Conservation (phyloP, 2,888 invertebrate genomes). For the Nomada fucata region DNA sequence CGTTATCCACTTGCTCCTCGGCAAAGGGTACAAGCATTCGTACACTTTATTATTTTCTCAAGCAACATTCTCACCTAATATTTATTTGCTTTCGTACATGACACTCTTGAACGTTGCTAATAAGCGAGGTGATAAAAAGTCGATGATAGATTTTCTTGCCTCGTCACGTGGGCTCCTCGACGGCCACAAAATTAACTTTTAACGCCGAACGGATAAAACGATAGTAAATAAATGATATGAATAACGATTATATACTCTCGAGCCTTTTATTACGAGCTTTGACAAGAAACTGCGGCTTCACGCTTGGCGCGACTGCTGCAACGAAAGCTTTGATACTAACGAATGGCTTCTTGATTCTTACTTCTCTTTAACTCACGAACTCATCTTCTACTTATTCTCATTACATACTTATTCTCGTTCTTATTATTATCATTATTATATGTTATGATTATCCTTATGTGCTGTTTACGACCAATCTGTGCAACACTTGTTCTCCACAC, state of each 20-base stretch:
- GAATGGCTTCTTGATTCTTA: slow-evolving; percentile 78
- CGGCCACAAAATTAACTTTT: neutral
- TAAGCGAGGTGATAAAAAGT: slow-evolving; percentile 1
- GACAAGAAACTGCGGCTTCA: slow-evolving; percentile 75
- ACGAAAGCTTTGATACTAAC: slow-evolving; percentile 77
- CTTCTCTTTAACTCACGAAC: slow-evolving; percentile 62
- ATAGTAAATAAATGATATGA: neutral
- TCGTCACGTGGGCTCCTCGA: slow-evolving; percentile 2
- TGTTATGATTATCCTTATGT: slow-evolving; percentile 31
- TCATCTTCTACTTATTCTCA: slow-evolving; percentile 50
- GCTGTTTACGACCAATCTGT: slow-evolving; percentile 44
- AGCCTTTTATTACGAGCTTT: slow-evolving; percentile 72
- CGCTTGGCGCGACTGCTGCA: slow-evolving; percentile 79
- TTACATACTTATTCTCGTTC: slow-evolving; percentile 28
- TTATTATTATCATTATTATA: slow-evolving; percentile 25
- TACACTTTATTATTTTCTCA: slow-evolving; percentile 8
- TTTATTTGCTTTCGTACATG: neutral
- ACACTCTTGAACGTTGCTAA: neutral
- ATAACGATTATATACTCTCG: slow-evolving; percentile 58
- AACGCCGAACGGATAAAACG: slow-evolving; percentile 12
- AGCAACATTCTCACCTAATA: neutral
- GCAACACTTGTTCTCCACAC: slow-evolving; percentile 50
- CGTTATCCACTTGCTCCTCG: neutral
- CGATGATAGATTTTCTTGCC: neutral
- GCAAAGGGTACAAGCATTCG: neutral